Base-by-base conservation (phyloP, 2,888 invertebrate species). In the Dryocosmus kuriphilus region DNA sequence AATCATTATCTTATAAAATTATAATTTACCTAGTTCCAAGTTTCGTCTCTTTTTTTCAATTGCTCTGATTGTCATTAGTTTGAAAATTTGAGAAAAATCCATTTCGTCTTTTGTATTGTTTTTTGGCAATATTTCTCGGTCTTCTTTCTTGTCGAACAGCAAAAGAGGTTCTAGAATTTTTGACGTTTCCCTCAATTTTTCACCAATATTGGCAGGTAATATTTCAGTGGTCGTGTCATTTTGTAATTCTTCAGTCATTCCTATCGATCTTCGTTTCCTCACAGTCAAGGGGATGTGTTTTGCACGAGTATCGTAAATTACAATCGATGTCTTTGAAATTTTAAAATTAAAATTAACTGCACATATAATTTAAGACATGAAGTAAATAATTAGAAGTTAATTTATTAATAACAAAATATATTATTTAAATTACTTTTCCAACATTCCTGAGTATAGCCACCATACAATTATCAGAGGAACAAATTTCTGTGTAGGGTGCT, bases 391-490 rank as follows among this genome's bases (percentile, higher is more conserved):
- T 14, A 14, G 6, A 65, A 65, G 38, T 38, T 38, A 22, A 2
- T 7, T n/a, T 22, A 30, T 19, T 30, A 0, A 9, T 19, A 11
- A 22, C 9, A 57, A 57, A 46, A 55, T 38, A 35, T 61, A 80
- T 6, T 76, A 35, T 38, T 60, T 46, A 35, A 71, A 76, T 63
- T 79, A 86, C 86, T 76, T 63, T 32, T 57, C 76, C 78, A n/a
- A 77, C 77, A 82, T 78, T 83, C 75, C 80, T 75, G 75, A 82
- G 81, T 78, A 84, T 22, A 1, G 83, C 80, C n/a, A 86, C 77
- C 4, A 75, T 14, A 63, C 87, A 87, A 73, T 75, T 81, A 2
- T 83, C 83, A 27, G 83, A 82, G 8, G 38, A 65, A 38, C 86
- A 86, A 7, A 79, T 51, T 2, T 85, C 81, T 3, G 71, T 61